These are phyloP conservation scores for Sycophaga agraensis DNA, from an alignment of 1,140 invertebrate species.

Conservation along the genomic window DNA sequence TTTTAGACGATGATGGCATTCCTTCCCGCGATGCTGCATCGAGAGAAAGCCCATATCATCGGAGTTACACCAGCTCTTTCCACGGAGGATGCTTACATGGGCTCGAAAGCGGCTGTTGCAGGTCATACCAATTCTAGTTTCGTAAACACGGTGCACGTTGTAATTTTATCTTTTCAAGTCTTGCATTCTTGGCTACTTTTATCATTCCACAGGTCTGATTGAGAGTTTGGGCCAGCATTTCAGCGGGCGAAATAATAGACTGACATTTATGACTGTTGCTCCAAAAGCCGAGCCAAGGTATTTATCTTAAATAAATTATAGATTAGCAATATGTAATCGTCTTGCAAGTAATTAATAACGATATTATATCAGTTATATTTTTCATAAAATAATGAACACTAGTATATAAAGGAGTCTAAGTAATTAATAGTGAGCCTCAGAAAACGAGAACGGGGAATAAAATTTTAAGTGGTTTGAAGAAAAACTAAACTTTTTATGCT, in stretches of 20 bases:
- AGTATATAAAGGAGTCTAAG: too few relatives aligned
- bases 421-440: too few relatives aligned
- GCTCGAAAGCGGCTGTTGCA: slow-evolving; percentile 45
- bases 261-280: slow-evolving; percentile 47
- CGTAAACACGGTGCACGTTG: too few relatives aligned
- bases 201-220: slow-evolving; percentile 42
- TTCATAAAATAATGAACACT: too few relatives aligned
- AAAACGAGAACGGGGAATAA: too few relatives aligned
- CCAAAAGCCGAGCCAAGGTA: slow-evolving; percentile 43
- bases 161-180: not conserved
- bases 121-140: slow-evolving; percentile 41
- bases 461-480: too few relatives aligned
- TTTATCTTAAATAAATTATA: too few relatives aligned
- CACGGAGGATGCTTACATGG: slow-evolving; percentile 41
- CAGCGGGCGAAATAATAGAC: slow-evolving; percentile 31
- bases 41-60: slow-evolving; percentile 41
- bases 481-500: too few relatives aligned
- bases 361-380: too few relatives aligned
- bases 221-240: slow-evolving; percentile 45
- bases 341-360: too few relatives aligned
- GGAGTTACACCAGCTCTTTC: slow-evolving; percentile 48
- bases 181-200: not conserved
- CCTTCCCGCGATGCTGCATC: slow-evolving; percentile 46
- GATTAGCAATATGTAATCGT: too few relatives aligned
- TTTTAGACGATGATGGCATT: slow-evolving; percentile 51